Conservation (phyloP, 2,113 vertebrate species). For the Hypanus sabinus region DNA sequence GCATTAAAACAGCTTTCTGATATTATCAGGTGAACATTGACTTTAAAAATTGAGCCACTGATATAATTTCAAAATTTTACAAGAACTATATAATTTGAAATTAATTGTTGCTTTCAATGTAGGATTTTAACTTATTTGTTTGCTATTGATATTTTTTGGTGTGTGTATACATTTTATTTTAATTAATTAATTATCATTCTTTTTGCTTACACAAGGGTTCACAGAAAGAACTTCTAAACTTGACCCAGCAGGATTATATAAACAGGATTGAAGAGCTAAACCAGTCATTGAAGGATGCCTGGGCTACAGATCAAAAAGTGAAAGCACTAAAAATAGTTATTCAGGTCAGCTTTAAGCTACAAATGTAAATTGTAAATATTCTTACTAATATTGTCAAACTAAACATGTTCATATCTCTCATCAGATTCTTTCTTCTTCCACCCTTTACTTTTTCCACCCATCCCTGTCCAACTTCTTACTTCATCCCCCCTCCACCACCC, state of each 20-base stretch:
- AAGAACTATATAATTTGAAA: background rate
- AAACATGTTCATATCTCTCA: background rate
- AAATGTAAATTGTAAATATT: background rate
- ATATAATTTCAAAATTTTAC: background rate
- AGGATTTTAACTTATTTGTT: background rate
- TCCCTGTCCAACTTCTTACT: no score
- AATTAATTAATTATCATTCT: conserved; percentile 23
- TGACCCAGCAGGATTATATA: conserved; percentile 93
- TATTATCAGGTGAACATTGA: background rate
- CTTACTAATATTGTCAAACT: background rate
- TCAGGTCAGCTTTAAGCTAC: conserved; percentile 64
- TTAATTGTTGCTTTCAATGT: background rate
- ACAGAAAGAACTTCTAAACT: conserved; percentile 85
- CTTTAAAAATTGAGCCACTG: background rate
- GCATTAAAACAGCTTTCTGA: background rate
- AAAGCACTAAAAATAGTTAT: conserved; percentile 98
- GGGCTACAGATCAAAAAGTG: conserved; percentile 95
- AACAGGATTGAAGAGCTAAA: conserved; percentile 93
- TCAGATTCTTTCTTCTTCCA: no score
- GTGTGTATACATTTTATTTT: background rate
- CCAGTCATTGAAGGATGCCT: conserved; percentile 91
- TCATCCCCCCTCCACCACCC: no score
- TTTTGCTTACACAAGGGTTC: conserved; percentile 67
- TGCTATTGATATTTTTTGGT: background rate
- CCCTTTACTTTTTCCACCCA: no score